These are phyloP conservation scores for Antechinus flavipes DNA, from an alignment of 2,113 vertebrate species.

Conservation along the genomic window DNA sequence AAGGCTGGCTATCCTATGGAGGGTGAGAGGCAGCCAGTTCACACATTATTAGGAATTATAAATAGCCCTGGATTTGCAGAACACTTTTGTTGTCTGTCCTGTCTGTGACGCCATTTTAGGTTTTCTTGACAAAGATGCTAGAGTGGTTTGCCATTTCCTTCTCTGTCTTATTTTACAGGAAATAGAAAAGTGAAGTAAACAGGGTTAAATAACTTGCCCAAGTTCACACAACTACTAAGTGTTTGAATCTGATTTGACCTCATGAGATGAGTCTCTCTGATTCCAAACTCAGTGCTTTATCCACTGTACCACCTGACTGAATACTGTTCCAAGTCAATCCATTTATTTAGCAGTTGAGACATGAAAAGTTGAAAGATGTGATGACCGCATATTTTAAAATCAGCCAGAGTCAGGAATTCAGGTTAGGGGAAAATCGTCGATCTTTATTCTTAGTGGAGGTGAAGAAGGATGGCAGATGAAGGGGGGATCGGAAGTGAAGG, in stretches of 20 bases:
- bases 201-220: background rate
- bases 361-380: background rate
- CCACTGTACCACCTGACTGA: background rate
- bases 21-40: background rate
- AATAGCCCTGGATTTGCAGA: background rate
- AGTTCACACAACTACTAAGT: background rate
- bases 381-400: too few relatives aligned
- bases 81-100: background rate
- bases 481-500: too few relatives aligned
- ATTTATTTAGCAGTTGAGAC: background rate
- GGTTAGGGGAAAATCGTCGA: too few relatives aligned
- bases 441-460: too few relatives aligned
- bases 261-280: background rate
- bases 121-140: background rate
- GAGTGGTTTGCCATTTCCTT: background rate
- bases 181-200: background rate
- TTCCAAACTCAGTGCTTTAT: background rate
- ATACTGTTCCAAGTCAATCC: constrained; percentile 29
- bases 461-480: too few relatives aligned
- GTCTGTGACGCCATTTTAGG: background rate
- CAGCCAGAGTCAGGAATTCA: too few relatives aligned
- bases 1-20: background rate
- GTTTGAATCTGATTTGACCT: background rate
- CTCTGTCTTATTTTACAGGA: background rate
- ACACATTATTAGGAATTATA: background rate